Evolutionary conservation across 2,113 vertebrate genomes (phyloP), one percentile per base, ranked within the genome.

Genomic region (Lampris megalopsis): DNA sequence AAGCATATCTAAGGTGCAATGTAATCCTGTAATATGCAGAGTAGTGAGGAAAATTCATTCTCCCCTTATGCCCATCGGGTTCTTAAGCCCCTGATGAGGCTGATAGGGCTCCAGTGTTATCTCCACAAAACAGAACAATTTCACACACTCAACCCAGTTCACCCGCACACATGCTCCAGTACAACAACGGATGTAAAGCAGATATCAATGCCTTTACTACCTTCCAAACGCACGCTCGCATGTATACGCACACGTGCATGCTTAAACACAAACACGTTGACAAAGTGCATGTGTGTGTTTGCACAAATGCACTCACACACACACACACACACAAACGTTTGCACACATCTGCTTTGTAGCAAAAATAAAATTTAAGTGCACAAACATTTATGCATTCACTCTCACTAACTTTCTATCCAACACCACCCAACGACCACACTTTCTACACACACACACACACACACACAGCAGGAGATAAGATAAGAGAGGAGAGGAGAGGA

Each of bases 11-110:
- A 90, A 93, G 89, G 88, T 92, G 90, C 91, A 87, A 85, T 93
- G 93, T 93, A 93, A 93, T 93, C 90, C 92, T 83, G 89, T 91
- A 93, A 94, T 91, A 94, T 93, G 91, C 91, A 93, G 92, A 93
- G 87, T 79, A 70, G 89, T 88, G 88, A 87, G 88, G 89, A 89
- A 87, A 88, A 90, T 86, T 85, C 91, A 87, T 89, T 91, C 90
- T 89, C 79, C 82, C 80, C 86, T 90, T 82, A 87, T 80, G 64
- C 89, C 86, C 89, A 86, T 83, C 62, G 63, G 85, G 87, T 86
- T 89, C 92, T 89, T 92, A 90, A 90, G 89, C 90, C 90, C 82
- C 77, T 68, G 91, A 94, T 94, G 89, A 73, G 85, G 88, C 86
- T 87, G 94, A 94, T 94, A 94, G 89, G 73, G 87, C 85, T 83